phyloP scores from a whole-genome alignment of 2,113 vertebrate genomes.

The Podocnemis expansa region DNA sequence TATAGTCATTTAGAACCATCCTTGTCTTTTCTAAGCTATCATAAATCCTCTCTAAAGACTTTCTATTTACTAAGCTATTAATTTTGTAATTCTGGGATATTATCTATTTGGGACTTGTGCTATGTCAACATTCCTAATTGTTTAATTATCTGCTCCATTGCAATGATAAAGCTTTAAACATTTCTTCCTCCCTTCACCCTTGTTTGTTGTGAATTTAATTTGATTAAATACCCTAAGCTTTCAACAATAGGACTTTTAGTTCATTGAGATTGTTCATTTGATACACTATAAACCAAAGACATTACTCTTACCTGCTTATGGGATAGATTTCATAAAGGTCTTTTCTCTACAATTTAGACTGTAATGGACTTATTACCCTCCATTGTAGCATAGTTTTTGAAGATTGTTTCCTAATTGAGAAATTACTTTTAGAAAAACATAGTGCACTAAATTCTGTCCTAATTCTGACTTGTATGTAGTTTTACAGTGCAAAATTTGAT shows the following conservation, averaged over 20 bases:
- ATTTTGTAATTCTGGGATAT: not conserved
- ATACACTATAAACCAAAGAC: not conserved
- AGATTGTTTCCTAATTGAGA: not conserved
- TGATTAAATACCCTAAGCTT: not conserved
- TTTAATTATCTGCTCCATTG: not conserved
- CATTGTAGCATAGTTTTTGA: not conserved
- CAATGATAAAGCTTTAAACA: not conserved
- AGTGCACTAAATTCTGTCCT: rapidly evolving
- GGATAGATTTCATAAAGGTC: not conserved
- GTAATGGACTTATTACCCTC: not conserved
- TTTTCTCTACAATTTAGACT: not conserved
- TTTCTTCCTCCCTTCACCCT: not conserved
- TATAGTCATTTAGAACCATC: not conserved
- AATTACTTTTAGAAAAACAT: not conserved
- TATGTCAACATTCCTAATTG: not conserved
- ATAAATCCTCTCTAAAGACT: not conserved
- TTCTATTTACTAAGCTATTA: not conserved
- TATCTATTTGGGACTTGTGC: not conserved
- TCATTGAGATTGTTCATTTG: not conserved
- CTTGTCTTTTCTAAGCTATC: not conserved
- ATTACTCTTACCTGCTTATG: not conserved
- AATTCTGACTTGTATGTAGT: not conserved
- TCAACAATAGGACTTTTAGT: not conserved
- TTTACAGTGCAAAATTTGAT: not conserved
- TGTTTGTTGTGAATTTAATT: not conserved